Conservation (phyloP, 1,140 invertebrate genomes). For the Ceratosolen solmsi region DNA sequence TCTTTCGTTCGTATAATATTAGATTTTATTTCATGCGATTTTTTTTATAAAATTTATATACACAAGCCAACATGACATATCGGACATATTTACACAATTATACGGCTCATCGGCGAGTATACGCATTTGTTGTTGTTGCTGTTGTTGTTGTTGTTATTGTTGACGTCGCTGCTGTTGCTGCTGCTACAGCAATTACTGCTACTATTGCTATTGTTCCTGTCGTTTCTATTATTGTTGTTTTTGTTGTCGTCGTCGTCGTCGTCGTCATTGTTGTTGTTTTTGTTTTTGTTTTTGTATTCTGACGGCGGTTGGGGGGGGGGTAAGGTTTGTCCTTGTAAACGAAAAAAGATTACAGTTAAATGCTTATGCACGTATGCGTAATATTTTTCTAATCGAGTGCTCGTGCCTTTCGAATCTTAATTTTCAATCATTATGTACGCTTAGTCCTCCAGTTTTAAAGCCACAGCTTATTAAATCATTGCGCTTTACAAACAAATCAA, state of each 20-base stretch:
- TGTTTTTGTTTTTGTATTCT: no score
- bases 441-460: not conserved
- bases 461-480: slow-evolving; percentile 5
- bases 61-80: slow-evolving; percentile 34
- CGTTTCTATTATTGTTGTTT: no score
- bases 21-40: slow-evolving; percentile 19
- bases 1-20: no score
- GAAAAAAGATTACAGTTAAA: slow-evolving; percentile 36
- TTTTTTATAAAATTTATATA: slow-evolving; percentile 37
- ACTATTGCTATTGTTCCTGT: not conserved
- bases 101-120: not conserved
- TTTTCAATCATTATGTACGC: not conserved
- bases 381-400: no score
- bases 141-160: no score
- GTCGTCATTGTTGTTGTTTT: not conserved
- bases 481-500: slow-evolving; percentile 1
- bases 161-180: no score
- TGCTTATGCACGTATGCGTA: no score
- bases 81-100: slow-evolving; percentile 48
- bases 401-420: slow-evolving; percentile 1
- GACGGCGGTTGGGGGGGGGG: no score
- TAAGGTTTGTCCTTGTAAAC: slow-evolving; percentile 27
- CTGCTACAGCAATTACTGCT: no score
- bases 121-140: no score
- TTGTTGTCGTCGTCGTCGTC: no score